These are phyloP conservation scores for Rhinatrema bivittatum DNA, from an alignment of 2,797 vertebrate species.

Conservation along the genomic window DNA sequence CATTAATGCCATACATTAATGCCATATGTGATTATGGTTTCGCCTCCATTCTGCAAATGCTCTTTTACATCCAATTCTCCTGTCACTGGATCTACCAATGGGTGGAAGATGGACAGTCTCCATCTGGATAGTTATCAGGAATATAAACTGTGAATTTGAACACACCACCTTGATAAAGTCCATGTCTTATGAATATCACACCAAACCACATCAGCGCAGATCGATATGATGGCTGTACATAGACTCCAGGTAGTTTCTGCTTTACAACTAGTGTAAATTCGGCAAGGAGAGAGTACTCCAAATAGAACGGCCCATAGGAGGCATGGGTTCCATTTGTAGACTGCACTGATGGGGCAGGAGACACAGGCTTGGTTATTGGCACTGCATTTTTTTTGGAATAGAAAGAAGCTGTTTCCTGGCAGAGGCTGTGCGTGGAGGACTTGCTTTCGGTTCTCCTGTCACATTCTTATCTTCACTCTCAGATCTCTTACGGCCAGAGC, in stretches of 20 bases:
- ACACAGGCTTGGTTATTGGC: slow-evolving; percentile 81
- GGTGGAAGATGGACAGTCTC: slow-evolving; percentile 96
- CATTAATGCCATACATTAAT: slow-evolving; percentile 96
- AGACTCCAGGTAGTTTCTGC: slow-evolving; percentile 94
- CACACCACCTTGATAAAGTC: slow-evolving; percentile 94
- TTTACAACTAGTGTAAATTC: slow-evolving; percentile 96
- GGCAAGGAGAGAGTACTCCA: slow-evolving; percentile 94
- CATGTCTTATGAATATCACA: slow-evolving; percentile 94
- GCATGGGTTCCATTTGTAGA: slow-evolving; percentile 90
- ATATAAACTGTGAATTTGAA: slow-evolving; percentile 99
- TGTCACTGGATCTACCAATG: slow-evolving; percentile 85
- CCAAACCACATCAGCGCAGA: slow-evolving; percentile 98
- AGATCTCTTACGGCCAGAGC: slow-evolving; percentile 81
- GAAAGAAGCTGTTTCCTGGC: slow-evolving; percentile 81
- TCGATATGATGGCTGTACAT: slow-evolving; percentile 92
- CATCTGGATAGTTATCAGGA: slow-evolving; percentile 97
- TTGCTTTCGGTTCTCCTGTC: slow-evolving; percentile 71
- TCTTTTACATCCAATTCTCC: slow-evolving; percentile 94
- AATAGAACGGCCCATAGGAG: slow-evolving; percentile 93
- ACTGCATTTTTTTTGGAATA: slow-evolving; percentile 87
- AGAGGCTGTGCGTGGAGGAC: slow-evolving; percentile 72
- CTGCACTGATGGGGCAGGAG: slow-evolving; percentile 64
- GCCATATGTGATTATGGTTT: slow-evolving; percentile 98
- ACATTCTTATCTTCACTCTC: slow-evolving; percentile 79
- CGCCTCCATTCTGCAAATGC: slow-evolving; percentile 97